phyloP scores from a whole-genome alignment of 2,888 invertebrate species.

The Hyposoter dolosus region DNA sequence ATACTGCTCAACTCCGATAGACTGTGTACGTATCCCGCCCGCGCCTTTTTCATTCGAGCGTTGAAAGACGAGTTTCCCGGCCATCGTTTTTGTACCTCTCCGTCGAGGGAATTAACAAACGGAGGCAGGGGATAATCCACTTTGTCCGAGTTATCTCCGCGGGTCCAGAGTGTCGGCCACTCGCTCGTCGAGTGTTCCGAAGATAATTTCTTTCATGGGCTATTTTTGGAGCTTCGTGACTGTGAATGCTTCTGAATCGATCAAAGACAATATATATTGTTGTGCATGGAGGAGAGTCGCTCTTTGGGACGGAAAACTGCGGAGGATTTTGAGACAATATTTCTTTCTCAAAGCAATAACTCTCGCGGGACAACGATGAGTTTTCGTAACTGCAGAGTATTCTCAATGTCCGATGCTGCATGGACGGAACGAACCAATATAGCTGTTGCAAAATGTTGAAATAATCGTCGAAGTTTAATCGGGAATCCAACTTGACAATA shows the following conservation, averaged over 20 bases:
- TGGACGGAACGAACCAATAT: not conserved
- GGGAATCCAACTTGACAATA: constrained; percentile 6
- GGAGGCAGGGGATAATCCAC: constrained; percentile 58
- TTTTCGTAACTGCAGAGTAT: not conserved
- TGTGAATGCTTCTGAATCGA: constrained; percentile 9
- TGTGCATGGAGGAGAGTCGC: not conserved
- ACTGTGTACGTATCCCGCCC: not conserved
- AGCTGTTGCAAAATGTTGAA: not conserved
- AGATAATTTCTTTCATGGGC: constrained; percentile 50
- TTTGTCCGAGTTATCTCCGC: constrained; percentile 66
- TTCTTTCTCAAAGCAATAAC: too few species aligned
- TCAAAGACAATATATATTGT: constrained; percentile 10
- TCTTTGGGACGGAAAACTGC: not conserved
- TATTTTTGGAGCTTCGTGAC: constrained; percentile 18
- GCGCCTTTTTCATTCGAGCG: constrained; percentile 33
- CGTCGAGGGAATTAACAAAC: constrained; percentile 56
- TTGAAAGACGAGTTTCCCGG: constrained; percentile 18
- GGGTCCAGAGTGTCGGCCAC: constrained; percentile 44
- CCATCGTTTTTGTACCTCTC: constrained; percentile 48
- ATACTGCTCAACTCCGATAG: not conserved
- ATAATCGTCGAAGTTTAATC: constrained; percentile 8
- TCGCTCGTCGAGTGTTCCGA: constrained; percentile 24
- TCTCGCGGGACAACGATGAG: too few species aligned
- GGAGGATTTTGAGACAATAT: too few species aligned
- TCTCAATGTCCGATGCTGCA: not conserved